A percentile compares a stretch with the other conserved stretches of the same genome.
Conservation (phyloP, 2,113 vertebrate species). For the Neodon shergylaensis region DNA sequence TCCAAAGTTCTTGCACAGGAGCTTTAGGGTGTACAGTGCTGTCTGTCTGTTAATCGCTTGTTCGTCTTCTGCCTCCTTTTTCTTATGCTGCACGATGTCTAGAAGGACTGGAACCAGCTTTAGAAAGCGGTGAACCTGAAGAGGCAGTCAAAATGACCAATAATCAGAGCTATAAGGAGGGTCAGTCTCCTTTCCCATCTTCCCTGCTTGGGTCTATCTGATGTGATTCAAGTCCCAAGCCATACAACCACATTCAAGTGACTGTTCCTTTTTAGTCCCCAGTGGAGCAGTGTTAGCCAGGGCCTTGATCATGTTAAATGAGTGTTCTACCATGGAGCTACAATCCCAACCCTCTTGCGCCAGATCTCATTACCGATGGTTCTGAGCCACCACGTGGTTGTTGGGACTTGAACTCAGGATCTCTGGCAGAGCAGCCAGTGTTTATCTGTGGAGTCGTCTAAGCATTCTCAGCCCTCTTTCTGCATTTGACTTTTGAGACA, state of each 20-base stretch:
- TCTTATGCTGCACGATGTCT: conserved; percentile 84
- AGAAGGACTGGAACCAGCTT: conserved; percentile 90
- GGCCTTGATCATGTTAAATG: neutral
- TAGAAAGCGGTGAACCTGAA: conserved; percentile 89
- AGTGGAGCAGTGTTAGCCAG: neutral
- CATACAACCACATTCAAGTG: fast-evolving
- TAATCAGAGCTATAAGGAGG: neutral
- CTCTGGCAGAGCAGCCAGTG: too few species aligned
- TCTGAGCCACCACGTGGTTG: too few species aligned
- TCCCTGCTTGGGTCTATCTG: neutral
- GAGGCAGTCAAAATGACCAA: neutral
- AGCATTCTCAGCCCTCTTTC: neutral
- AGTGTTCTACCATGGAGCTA: neutral
- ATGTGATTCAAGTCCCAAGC: neutral
- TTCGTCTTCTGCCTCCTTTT: conserved; percentile 87
- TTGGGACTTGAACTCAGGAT: too few species aligned
- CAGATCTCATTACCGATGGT: too few species aligned
- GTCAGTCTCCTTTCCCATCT: neutral
- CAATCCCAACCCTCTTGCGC: neutral
- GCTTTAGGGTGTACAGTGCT: conserved; percentile 95
- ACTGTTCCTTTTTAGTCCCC: neutral
- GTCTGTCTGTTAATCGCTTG: conserved; percentile 96
- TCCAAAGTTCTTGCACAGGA: conserved; percentile 95
- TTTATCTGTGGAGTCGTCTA: too few species aligned
- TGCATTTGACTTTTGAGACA: neutral